Base-by-base conservation (phyloP, 2,797 vertebrate species). In the Heteromormyrus szaboi region DNA sequence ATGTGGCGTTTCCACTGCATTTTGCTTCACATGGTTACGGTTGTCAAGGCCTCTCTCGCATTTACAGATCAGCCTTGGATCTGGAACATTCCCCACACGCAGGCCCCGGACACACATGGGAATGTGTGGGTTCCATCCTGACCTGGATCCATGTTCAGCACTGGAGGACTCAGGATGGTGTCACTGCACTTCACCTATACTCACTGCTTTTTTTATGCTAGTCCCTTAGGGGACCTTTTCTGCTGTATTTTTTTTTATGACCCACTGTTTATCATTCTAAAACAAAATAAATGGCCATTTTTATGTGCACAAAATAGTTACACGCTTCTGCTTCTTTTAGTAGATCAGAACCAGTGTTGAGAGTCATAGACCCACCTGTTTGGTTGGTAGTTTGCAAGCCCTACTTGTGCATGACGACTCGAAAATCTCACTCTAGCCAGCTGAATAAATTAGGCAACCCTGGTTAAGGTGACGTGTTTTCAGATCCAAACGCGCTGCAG, bases 61-160 rank as follows among this genome's bases (percentile, higher is more conserved):
- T 89, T 91, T 91, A 89, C 95, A 99, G 98, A 99, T 95, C 96
- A 95, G 14, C 98, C 98, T 0, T 99, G 98, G 98, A 97, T 99
- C 94, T 99, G 98, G 98, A 99, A 99, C 92, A 98, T 99, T 93
- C 97, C 98, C 29, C 96, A 99, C 90, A 95, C 90, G 85, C 94
- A 97, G 37, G 97, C 96, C 4, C 98, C 98, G 0, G 98, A 99
- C 92, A 97, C 96, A 4, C 97, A 99, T 7, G 98, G 98, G 90
- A 99, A 99, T 91, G 95, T 99, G 94, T 99, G 98, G 97, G 96
- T 97, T 91, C 97, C 97, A 0, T 97, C 96, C 0, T 98, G 93
- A 97, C 19, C 86, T 62, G 51, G 19, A n/a, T 86, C 51, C 53
- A 44, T 11, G 19, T 44, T 68, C 33, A 25, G 19, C 3, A 0